Base-by-base conservation (phyloP, 1,140 invertebrate species). In the Brachionus rotundiformis region DNA sequence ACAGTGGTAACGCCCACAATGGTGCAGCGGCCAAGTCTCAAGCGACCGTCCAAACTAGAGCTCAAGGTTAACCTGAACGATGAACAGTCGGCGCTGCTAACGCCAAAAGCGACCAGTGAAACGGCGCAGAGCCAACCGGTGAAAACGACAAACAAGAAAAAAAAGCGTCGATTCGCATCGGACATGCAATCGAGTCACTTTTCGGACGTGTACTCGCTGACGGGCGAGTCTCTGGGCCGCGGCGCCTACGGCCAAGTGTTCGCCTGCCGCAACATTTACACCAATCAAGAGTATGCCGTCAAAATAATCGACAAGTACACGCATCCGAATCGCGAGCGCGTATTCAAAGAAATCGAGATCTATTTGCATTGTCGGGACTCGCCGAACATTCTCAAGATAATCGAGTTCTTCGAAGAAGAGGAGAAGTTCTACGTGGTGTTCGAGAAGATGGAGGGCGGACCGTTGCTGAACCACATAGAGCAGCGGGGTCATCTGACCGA, bases 341-440 rank as follows among this genome's bases (percentile, higher is more conserved):
- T 98, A 49, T 96, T 98, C 90, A 94, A 95, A 82, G 96, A 99
- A 89, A 95, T 99, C 84, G 95, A 99, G 89, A 98, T 95, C 83
- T 98, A 98, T 90, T 94, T 97, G 89, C 93, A 98, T 88, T 98
- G 95, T 89, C 93, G 95, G 87, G 94, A 94, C 83, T 95, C 98
- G 90, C 92, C 93, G 25, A 96, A 98, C 88, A 98, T 98, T 88
- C 94, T 98, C 86, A 95, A 98, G 89, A 91, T 99, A 85, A 92
- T 95, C 84, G 95, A 98, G 88, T 97, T 95, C 90, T 97, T 97
- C 89, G 95, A 98, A 89, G 96, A 97, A 90, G 93, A 95, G 83
- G 94, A 96, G 59, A 84, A 83, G 83, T 86, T 65, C 44, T 82
- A 65, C 41, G 23, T 79, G 7, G 73, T 83, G 4, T 75, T 79